Evolutionary conservation across 2,888 invertebrate species (phyloP).

Genomic region (Drosophila eohydei): DNA sequence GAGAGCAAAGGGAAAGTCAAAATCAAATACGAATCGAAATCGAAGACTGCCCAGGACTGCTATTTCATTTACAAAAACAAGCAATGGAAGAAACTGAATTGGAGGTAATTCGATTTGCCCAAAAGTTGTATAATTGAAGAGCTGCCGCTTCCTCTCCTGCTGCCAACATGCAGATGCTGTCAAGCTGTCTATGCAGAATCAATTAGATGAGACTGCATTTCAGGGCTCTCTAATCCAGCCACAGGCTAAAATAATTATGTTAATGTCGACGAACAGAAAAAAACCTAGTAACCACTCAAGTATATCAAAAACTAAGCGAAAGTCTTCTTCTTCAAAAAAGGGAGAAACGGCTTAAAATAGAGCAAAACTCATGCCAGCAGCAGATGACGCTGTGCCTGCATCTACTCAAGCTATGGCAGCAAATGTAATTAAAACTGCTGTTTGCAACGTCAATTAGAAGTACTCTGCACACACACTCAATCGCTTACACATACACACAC

Average conservation of each 20-base stretch:
- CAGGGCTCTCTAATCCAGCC: slow-evolving; percentile 2
- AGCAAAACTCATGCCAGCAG: slow-evolving; percentile 9
- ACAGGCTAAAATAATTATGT: slow-evolving; percentile 10
- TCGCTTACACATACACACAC: slow-evolving; percentile 9
- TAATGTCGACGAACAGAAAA: slow-evolving; percentile 7
- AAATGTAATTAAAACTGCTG: slow-evolving; percentile 78
- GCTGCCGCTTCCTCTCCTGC: slow-evolving; percentile 18
- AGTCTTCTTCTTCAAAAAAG: neutral
- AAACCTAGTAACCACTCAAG: slow-evolving; percentile 7
- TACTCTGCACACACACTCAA: slow-evolving; percentile 33
- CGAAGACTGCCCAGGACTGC: slow-evolving; percentile 10
- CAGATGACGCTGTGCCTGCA: neutral
- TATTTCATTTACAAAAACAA: slow-evolving; percentile 12
- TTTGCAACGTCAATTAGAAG: slow-evolving; percentile 74
- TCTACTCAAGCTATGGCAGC: slow-evolving; percentile 23
- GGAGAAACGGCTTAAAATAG: slow-evolving; percentile 4
- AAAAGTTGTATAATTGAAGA: slow-evolving; percentile 65
- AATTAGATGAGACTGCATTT: slow-evolving; percentile 51
- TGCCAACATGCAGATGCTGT: slow-evolving; percentile 2
- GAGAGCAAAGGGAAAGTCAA: slow-evolving; percentile 19
- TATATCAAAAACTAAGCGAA: slow-evolving; percentile 8
- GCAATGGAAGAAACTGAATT: slow-evolving; percentile 2
- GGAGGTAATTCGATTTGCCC: slow-evolving; percentile 55
- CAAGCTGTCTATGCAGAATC: slow-evolving; percentile 52
- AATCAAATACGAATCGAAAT: slow-evolving; percentile 34